Evolutionary conservation across 1,140 invertebrate species (phyloP).

Genomic region (Physella acuta): DNA sequence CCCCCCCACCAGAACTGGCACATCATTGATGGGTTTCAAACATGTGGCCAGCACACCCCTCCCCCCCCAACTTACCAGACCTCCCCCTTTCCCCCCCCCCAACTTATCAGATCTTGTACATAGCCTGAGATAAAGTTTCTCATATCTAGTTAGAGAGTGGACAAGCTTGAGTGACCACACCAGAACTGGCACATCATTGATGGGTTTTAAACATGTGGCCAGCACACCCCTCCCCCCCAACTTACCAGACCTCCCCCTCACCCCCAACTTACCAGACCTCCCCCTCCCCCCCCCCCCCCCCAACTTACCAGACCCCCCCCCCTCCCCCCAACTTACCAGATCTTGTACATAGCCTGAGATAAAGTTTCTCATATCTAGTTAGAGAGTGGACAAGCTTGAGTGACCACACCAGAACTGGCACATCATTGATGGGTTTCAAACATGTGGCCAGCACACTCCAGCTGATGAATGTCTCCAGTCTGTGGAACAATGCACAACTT

Average conservation of each 20-base stretch:
- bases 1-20: background rate
- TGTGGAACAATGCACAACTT: too few relatives aligned
- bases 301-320: too few relatives aligned
- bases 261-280: too few relatives aligned
- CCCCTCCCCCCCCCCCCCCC: too few relatives aligned
- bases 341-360: background rate
- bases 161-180: background rate
- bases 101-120: background rate
- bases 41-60: too few relatives aligned
- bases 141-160: background rate
- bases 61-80: too few relatives aligned
- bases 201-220: background rate
- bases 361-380: background rate
- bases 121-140: background rate
- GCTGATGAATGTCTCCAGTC: too few relatives aligned
- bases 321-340: background rate
- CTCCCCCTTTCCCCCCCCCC: too few relatives aligned
- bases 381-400: background rate
- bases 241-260: too few relatives aligned
- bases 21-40: background rate
- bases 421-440: background rate
- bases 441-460: background rate
- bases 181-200: background rate
- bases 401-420: background rate
- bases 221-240: background rate